A percentile compares a stretch with the other conserved stretches of the same genome.
phyloP scores from a whole-genome alignment of 2,113 vertebrate genomes.

The Scophthalmus maximus region DNA sequence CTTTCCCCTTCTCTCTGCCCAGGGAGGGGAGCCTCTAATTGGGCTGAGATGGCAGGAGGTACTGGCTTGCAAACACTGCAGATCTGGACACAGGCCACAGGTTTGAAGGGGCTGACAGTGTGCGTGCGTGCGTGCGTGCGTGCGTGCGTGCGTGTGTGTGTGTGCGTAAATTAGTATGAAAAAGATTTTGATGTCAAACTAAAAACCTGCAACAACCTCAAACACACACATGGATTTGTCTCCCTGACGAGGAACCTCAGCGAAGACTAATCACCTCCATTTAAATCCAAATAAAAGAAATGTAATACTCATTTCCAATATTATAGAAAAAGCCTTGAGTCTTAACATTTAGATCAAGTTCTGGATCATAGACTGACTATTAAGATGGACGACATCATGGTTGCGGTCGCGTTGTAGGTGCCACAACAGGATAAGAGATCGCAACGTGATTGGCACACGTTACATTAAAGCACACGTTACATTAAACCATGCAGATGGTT shows the following conservation, averaged over 20 bases:
- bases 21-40: conserved; percentile 72
- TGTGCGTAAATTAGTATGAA: neutral
- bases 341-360: neutral
- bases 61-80: conserved; percentile 58
- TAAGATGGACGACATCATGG: too few species aligned
- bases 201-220: neutral
- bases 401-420: too few species aligned
- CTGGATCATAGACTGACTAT: too few species aligned
- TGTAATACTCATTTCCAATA: neutral
- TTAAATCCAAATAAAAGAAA: neutral
- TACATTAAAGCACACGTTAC: too few species aligned
- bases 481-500: too few species aligned
- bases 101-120: conserved; percentile 57
- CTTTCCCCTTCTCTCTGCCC: conserved; percentile 35
- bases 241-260: neutral
- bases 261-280: neutral
- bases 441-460: too few species aligned
- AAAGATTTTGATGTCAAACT: neutral
- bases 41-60: conserved; percentile 71
- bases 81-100: conserved; percentile 68
- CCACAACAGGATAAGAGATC: too few species aligned
- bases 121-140: neutral
- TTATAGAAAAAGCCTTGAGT: neutral
- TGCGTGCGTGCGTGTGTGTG: neutral
- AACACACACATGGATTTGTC: neutral